Evolutionary conservation across 2,113 vertebrate genomes (phyloP), one percentile per base, ranked within the genome.

Genomic region (Chamaetylas fuelleborni): DNA sequence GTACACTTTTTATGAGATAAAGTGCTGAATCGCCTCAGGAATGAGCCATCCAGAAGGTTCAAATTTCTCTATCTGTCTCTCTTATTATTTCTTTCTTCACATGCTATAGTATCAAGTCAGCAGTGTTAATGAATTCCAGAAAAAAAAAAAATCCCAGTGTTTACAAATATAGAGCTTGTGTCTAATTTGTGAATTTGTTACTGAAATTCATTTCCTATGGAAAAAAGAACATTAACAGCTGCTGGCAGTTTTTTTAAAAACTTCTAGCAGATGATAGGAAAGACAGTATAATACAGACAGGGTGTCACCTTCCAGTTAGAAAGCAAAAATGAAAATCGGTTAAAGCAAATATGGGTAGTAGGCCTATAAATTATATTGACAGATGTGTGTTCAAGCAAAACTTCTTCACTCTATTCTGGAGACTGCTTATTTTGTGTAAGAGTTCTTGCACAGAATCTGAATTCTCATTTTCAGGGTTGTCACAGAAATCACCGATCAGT

Each of bases 151-250:
- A 28, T 7, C 14, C 12, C 25, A 36, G 31, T 6, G 70, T 70
- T 91, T 94, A 19, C 33, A 90, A 80, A 50, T 81, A 77, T 17
- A 81, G 73, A 28, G 6, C 87, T 96, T 84, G 6, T 60, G n/a
- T 89, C 40, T 79, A 51, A 17, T 65, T 95, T 95, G 94, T 87
- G 47, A 95, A 88, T 87, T 96, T 95, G 58, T 86, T n/a, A 40
- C 23, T 61, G 45, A 95, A 93, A 42, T 28, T 24, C 8, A 53
- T 92, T 93, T 96, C 81, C 24, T 25, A 31, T 42, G 34, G 51
- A 89, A 76, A 38, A 71, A 12, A 56, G 33, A 86, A 66, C 38
- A 83, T 66, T 81, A 94, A 94, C 76, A 86, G 26, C 34, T 84
- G 8, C 2, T 86, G 19, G 6, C 6, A 33, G 36, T 31, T 57